phyloP scores from a whole-genome alignment of 2,797 vertebrate genomes.

The Notolabrus celidotus region DNA sequence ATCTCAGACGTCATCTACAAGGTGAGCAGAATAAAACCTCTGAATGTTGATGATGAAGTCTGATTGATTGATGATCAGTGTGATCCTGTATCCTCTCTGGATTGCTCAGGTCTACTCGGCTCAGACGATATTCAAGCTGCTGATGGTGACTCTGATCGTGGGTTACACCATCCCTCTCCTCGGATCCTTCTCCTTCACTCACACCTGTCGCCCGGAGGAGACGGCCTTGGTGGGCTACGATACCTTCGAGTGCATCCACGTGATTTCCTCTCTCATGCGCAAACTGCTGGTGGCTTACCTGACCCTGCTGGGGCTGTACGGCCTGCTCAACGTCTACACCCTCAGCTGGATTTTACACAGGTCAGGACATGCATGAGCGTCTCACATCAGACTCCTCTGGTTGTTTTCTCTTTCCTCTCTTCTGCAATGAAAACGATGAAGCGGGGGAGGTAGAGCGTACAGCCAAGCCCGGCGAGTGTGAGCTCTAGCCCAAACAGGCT shows the following conservation, averaged over 20 bases:
- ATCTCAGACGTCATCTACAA: conserved; percentile 86
- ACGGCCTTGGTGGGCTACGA: conserved; percentile 81
- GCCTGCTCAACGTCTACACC: conserved; percentile 83
- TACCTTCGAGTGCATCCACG: conserved; percentile 86
- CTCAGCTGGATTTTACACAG: conserved; percentile 86
- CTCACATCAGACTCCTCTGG: too few species aligned
- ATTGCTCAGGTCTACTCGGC: conserved; percentile 83
- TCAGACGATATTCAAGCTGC: conserved; percentile 85
- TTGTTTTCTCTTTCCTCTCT: too few species aligned
- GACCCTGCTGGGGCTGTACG: conserved; percentile 82
- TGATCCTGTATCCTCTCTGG: neutral
- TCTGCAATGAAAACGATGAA: too few species aligned
- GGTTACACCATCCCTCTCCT: conserved; percentile 84
- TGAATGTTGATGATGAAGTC: neutral
- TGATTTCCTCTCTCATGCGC: conserved; percentile 84
- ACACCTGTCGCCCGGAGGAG: conserved; percentile 81
- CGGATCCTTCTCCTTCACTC: conserved; percentile 82
- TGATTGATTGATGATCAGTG: neutral
- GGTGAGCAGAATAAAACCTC: conserved; percentile 56
- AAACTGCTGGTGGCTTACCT: conserved; percentile 86
- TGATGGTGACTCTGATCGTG: conserved; percentile 80
- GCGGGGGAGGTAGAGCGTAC: too few species aligned
- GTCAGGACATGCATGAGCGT: conserved; percentile 48
- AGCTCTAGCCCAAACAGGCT: too few species aligned
- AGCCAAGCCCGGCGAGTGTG: too few species aligned